Evolutionary conservation across 2,113 vertebrate species (phyloP), one percentile per base, ranked within the genome.

Genomic region (Oreochromis tanganicae): DNA sequence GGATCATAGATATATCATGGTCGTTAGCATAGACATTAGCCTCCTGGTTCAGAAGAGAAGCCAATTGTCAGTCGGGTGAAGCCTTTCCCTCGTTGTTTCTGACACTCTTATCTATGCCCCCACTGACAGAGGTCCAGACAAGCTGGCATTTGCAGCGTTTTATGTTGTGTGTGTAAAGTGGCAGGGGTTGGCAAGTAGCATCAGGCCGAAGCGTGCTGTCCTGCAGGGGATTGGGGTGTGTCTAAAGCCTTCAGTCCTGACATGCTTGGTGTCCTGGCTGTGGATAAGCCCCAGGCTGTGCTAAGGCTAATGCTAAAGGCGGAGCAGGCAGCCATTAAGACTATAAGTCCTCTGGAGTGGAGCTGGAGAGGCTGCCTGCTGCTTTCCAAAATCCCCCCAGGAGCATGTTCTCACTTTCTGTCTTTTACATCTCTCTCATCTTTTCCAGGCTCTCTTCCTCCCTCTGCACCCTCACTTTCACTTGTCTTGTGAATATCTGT

Each of bases 11-110:
- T 92, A 75, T 87, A 96, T 96, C 29, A 79, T 86, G 71, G 89
- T 91, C 89, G 94, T 96, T 94, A 94, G 88, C 93, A 94, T 94
- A 87, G 92, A 95, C 92, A 96, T 95, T 87, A 94, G 92, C 83
- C 91, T 91, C 81, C 89, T 68, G 68, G 55, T 87, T 90, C 81
- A 79, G 84, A 63, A 84, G 80, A 82, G 80, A 88, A 84, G 88
- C 7, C 34, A 81, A 85, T 90, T 85, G 50, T 91, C 78, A 83
- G 43, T 86, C 79, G 78, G 81, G 90, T 89, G 83, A 89, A 81
- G 83, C 73, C 90, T 86, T 34, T 89, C 84, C 10, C 48, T 94
- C 89, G 83, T 87, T 24, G 36, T 24, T 13, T 87, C 85, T 17
- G 82, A 57, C 80, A 4, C 48, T 82, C 84, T 89, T 24, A 83